phyloP scores from a whole-genome alignment of 2,888 invertebrate species.

The Neoitamus cyanurus region DNA sequence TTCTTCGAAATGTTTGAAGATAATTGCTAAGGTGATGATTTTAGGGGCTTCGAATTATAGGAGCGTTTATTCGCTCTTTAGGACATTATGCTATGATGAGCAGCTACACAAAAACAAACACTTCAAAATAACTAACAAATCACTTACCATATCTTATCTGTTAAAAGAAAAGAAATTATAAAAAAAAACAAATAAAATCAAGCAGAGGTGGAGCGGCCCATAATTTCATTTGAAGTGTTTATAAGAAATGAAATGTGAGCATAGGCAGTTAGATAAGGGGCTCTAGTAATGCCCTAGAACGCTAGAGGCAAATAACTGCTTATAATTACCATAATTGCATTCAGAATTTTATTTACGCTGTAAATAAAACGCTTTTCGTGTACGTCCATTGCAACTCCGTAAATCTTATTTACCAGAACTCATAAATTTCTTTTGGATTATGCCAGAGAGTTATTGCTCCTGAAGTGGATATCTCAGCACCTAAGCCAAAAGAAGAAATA shows the following conservation, averaged over 20 bases:
- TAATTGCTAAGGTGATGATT: background rate
- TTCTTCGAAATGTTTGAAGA: background rate
- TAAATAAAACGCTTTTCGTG: slow-evolving; percentile 5
- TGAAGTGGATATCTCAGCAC: slow-evolving; percentile 8
- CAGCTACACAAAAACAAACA: no score
- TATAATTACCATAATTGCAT: slow-evolving; percentile 1
- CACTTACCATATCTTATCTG: no score
- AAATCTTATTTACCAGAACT: slow-evolving; percentile 5
- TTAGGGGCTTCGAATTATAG: background rate
- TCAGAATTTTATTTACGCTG: background rate
- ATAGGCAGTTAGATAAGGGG: background rate
- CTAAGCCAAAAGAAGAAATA: slow-evolving; percentile 27
- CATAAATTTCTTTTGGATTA: slow-evolving; percentile 5
- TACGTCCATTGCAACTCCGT: background rate
- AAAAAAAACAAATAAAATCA: background rate
- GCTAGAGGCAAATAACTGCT: background rate
- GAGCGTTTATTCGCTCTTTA: no score
- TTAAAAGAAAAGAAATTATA: no score
- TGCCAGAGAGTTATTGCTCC: slow-evolving; percentile 1
- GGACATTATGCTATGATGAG: no score
- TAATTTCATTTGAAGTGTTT: background rate
- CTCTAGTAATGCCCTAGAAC: background rate
- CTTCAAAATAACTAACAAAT: no score
- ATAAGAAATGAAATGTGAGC: background rate
- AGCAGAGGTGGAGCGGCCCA: background rate